Percentiles rank a stretch among this genome's conserved stretches.
Conservation (phyloP, 23 tunicate species). For the Halocynthia roretzi region DNA sequence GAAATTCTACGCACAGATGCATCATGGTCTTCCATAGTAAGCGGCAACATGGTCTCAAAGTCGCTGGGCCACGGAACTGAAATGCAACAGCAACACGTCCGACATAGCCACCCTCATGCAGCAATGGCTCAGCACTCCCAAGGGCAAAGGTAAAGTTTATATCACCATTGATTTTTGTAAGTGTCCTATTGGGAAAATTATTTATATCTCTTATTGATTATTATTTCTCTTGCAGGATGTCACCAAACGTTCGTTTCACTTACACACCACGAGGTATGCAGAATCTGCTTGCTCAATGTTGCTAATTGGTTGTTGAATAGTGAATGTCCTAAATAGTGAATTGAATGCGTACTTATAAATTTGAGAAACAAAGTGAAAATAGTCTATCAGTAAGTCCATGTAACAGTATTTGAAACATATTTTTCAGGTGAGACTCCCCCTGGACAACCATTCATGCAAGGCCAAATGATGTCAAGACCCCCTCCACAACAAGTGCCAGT, state of each 20-base stretch:
- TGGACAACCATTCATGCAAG: slow-evolving; percentile 1
- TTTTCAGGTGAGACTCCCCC: background rate
- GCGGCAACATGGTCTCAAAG: too few relatives aligned
- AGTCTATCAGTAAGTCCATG: background rate
- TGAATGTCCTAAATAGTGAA: background rate
- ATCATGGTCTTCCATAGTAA: too few relatives aligned
- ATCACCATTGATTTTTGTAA: too few relatives aligned
- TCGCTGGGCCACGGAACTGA: background rate
- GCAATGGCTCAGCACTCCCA: too few relatives aligned
- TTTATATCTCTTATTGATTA: too few relatives aligned
- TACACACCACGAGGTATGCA: slow-evolving; percentile 4
- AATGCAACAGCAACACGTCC: background rate
- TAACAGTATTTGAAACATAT: background rate
- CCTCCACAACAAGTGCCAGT: slow-evolving; percentile 1
- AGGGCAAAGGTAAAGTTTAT: too few relatives aligned
- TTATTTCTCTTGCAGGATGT: background rate
- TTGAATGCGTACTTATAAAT: background rate
- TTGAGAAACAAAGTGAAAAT: background rate
- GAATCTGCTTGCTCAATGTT: background rate
- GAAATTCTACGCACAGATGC: too few relatives aligned
- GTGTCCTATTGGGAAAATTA: too few relatives aligned
- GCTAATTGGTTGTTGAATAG: background rate
- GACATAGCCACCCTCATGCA: too few relatives aligned
- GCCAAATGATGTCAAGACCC: slow-evolving; percentile 8
- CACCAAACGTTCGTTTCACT: background rate